Base-by-base conservation (phyloP, 2,888 invertebrate genomes). In the Ephialtes manifestator region DNA sequence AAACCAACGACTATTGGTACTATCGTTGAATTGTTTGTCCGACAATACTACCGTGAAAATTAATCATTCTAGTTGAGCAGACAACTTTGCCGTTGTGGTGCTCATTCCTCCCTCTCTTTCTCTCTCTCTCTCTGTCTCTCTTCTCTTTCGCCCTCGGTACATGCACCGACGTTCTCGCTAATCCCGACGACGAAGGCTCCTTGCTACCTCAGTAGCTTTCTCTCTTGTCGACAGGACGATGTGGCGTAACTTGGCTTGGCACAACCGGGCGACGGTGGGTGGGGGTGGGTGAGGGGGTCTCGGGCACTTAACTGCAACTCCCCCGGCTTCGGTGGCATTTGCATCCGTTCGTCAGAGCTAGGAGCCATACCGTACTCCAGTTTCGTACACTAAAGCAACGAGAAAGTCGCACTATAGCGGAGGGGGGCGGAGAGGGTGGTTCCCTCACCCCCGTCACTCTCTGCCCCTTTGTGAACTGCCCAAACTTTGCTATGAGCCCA, bases 81-180 rank as follows among this genome's bases (percentile, higher is more conserved):
- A 70, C 83, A 88, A 88, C 87, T 88, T 88, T 86, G 77, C 75
- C 85, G 86, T 87, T 87, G 87, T 79, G 46, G 46, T 72, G 58
- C 35, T 72, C 53, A 53, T 77, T 39, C 68, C 35, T 3, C 76
- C 43, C 10, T 72, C 71, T 84, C 81, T 63, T n/a, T 35, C 39
- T 35, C 35, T 35, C 63, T n/a, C 63, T n/a, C n/a, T 60, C 35
- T 13, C 31, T 15, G 1, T 60, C 60, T 15, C 60, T 63, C n/a
- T 5, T 1, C 60, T 60, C 39, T 35, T 39, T 18, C 0, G 18
- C 10, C 11, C 63, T 39, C 31, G 10, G 15, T 60, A 31, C 39
- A 65, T 81, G 63, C 83, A 53, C 20, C 58, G 67, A 77, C 63
- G 67, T 53, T 72, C 81, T 78, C 71, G 81, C 81, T 78, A 83